Base-by-base conservation (phyloP, 2,113 vertebrate genomes). In the Mus pahari region DNA sequence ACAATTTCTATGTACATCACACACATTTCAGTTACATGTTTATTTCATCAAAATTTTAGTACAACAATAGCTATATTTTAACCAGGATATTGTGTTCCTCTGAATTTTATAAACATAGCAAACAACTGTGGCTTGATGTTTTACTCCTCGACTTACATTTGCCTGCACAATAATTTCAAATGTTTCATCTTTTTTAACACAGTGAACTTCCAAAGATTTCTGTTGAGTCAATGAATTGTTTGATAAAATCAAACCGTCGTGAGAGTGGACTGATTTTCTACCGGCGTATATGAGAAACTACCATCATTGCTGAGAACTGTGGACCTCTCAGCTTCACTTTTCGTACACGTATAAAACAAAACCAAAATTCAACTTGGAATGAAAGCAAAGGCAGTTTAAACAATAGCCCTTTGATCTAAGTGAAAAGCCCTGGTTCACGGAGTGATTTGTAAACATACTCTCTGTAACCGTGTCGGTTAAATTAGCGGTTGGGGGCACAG, bases 391-490 rank as follows among this genome's bases (percentile, higher is more conserved):
- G 87, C 17, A 84, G 75, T 53, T 78, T 93, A 97, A 90, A 83
- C n/a, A 90, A 62, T 7, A 94, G 31, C 86, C 58, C 48, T 88
- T 95, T 93, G 96, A 96, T 97, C 96, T 94, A 86, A 95, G 95
- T 86, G 86, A 94, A 96, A 96, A 96, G 86, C 75, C 91, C 81
- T 95, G 64, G 53, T 60, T 96, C 68, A 74, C 48, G 55, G 70
- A 77, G 45, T 64, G 71, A 92, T 84, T 86, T 42, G 7, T 91
- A 92, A 95, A 83, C 39, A 78, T 89, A 55, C 1, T 31, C 71
- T 74, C 70, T 64, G 11, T 20, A 84, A 12, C n/a, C 90, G 22
- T 31, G 83, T 79, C 20, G 48, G 36, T 92, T 92, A 92, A 82
- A 74, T 87, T 53, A 50, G 64, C 16, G n/a, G 42, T 60, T 53